phyloP scores from a whole-genome alignment of 2,888 invertebrate genomes.

The Globia sparganii region DNA sequence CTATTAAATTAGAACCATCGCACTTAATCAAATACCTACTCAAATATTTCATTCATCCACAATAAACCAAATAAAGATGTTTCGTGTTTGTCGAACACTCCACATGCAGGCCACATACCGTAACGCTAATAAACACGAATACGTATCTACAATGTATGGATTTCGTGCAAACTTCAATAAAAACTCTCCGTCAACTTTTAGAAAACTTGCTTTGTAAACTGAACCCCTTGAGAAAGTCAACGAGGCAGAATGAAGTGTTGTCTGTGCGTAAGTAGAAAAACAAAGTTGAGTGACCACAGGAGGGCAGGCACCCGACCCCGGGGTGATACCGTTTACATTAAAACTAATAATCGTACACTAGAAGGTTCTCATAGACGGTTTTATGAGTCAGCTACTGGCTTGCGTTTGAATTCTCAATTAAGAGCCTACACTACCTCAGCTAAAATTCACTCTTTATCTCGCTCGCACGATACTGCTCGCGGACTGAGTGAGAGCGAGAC shows the following conservation, averaged over 20 bases:
- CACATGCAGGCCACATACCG: constrained; percentile 60
- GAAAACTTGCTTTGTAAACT: constrained; percentile 63
- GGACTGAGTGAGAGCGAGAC: no score
- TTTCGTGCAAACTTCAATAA: constrained; percentile 58
- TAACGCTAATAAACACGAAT: constrained; percentile 57
- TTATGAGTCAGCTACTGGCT: constrained; percentile 10
- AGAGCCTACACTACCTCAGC: no score
- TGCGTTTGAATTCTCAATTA: constrained; percentile 12
- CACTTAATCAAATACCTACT: constrained; percentile 12
- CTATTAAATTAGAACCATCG: background rate
- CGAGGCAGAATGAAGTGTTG: constrained; percentile 70
- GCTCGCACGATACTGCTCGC: no score
- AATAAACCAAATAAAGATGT: constrained; percentile 47
- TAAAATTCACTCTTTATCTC: no score
- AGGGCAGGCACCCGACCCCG: constrained; percentile 54
- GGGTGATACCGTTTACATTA: constrained; percentile 47
- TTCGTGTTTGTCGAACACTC: constrained; percentile 56
- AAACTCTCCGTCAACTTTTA: constrained; percentile 56
- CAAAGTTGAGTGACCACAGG: constrained; percentile 84
- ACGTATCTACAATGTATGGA: constrained; percentile 47
- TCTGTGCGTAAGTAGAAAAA: constrained; percentile 77
- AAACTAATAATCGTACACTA: constrained; percentile 37
- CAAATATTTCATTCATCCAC: constrained; percentile 20
- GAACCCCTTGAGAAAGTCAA: constrained; percentile 70
- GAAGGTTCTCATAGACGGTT: constrained; percentile 23